A percentile compares a stretch with the other conserved stretches of the same genome.
Evolutionary conservation across 2,113 vertebrate species (phyloP).

Genomic region (Prolemur simus): DNA sequence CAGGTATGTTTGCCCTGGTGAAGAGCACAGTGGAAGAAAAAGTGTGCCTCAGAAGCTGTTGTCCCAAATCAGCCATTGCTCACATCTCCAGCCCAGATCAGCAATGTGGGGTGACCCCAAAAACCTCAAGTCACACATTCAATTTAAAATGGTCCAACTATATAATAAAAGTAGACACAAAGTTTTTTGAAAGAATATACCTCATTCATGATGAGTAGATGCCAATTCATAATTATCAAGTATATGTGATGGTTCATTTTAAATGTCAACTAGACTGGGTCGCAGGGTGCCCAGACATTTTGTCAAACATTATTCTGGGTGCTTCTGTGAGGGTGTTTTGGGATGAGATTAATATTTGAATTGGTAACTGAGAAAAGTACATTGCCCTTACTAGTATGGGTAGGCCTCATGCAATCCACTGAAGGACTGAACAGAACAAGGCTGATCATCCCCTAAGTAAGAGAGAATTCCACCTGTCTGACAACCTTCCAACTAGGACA

Average conservation of each 20-base stretch:
- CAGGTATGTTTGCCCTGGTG: neutral
- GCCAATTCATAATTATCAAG: neutral
- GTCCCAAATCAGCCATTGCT: neutral
- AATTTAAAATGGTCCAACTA: neutral
- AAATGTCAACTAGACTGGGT: neutral
- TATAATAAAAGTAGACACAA: neutral
- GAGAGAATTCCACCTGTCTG: neutral
- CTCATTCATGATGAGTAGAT: neutral
- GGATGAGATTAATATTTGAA: neutral
- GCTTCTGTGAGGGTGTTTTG: neutral
- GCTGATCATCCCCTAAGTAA: neutral
- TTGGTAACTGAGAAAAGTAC: neutral
- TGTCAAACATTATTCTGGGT: neutral
- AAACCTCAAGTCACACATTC: neutral
- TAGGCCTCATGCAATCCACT: neutral
- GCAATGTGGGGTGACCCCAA: neutral
- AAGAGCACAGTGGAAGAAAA: neutral
- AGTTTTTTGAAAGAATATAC: neutral
- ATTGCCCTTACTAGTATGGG: neutral
- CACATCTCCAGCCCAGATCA: neutral
- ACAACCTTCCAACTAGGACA: neutral
- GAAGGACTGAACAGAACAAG: neutral
- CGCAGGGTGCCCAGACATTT: neutral
- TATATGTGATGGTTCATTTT: neutral
- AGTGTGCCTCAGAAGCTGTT: neutral